Percentiles rank a stretch among this genome's conserved stretches.
phyloP scores from a whole-genome alignment of 2,797 vertebrate species.

The Girardinus metallicus region DNA sequence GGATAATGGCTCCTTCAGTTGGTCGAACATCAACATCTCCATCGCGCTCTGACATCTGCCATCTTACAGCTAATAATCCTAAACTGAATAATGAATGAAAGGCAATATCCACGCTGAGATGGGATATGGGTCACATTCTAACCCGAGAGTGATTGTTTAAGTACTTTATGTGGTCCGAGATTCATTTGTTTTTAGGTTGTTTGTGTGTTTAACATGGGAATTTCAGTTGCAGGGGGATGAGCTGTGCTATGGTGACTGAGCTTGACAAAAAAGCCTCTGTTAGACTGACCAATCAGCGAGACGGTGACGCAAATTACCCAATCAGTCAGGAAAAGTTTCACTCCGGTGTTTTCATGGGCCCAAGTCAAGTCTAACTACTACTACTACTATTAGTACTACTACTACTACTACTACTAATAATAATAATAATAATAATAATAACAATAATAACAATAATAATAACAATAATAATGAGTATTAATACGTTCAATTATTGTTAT shows the following conservation, averaged over 20 bases:
- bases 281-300: slow-evolving; percentile 23
- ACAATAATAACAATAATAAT: no score
- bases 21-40: slow-evolving; percentile 92
- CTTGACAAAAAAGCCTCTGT: slow-evolving; percentile 45
- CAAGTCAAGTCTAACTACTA: not conserved
- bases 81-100: slow-evolving; percentile 74
- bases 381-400: not conserved
- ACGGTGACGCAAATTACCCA: not conserved
- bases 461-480: no score
- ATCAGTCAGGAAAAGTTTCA: not conserved
- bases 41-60: slow-evolving; percentile 94
- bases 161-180: not conserved
- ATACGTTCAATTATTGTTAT: no score
- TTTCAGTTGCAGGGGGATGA: slow-evolving; percentile 54
- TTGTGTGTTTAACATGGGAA: slow-evolving; percentile 7
- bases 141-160: not conserved
- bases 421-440: no score
- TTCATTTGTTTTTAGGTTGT: not conserved
- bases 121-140: slow-evolving; percentile 25
- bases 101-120: slow-evolving; percentile 32
- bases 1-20: slow-evolving; percentile 89
- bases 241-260: slow-evolving; percentile 39
- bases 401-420: no score
- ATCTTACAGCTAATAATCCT: slow-evolving; percentile 85
- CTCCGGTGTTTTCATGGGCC: not conserved